Evolutionary conservation across 2,113 vertebrate species (phyloP), one percentile per base, ranked within the genome.

Genomic region (Prolemur simus): DNA sequence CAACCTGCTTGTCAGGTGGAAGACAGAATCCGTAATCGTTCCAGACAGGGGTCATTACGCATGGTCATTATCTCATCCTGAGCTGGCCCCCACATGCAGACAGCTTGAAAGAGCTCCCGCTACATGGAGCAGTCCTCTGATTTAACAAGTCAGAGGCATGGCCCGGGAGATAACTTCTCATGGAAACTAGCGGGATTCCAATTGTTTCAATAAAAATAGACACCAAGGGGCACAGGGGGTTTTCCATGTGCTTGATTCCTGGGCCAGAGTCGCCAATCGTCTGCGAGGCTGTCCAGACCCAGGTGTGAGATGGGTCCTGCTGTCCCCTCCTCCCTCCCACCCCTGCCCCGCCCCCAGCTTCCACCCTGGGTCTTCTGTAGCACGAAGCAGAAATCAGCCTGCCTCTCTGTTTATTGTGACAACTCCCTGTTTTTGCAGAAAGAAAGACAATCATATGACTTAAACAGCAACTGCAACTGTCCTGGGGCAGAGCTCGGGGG

Each of bases 231-330:
- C 45, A 8, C 25, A 8, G 34, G 10, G 11, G 25, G 6, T 5
- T 25, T 9, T 52, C 42, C 63, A 15, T 32, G 7, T 23, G 45
- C 32, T 7, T 37, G 73, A 52, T 21, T 13, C 68, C 49, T 32
- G n/a, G 27, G 25, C 68, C 17, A 39, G n/a, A 17, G 9, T 39
- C n/a, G 49, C 56, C 37, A 10, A 20, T 71, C 66, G 42, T 15
- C 4, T 21, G 37, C 6, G 18, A 87, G 66, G 20, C 66, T 29
- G 20, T 18, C 68, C 37, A 39, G 49, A 9, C 10, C 23, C 23
- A 0, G 11, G 39, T 23, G 3, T 0, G 1, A 27, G 58, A 8
- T 23, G 4, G 0, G 39, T 27, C 32, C 87, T 17, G 8, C 58
- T 45, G 27, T 27, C 6, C 45, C 27, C 2, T 2, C 29, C 15